A percentile compares a stretch with the other conserved stretches of the same genome.
These are phyloP conservation scores for Euphonia xanthogaster DNA, from an alignment of 2,797 vertebrate species.

Conservation along the genomic window DNA sequence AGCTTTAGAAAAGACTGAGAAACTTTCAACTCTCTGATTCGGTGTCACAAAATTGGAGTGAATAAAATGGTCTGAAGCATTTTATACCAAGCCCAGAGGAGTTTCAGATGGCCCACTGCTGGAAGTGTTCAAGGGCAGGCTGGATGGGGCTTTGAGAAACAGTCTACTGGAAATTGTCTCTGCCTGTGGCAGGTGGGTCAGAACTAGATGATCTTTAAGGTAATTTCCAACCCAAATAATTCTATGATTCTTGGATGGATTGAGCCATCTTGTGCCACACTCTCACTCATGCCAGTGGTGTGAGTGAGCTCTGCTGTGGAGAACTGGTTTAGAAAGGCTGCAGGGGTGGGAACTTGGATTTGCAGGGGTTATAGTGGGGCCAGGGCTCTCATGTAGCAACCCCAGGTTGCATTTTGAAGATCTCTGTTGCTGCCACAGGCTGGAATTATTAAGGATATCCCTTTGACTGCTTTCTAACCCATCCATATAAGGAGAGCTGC, in stretches of 20 bases:
- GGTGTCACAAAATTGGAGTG: neutral
- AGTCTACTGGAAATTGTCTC: neutral
- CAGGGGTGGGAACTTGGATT: neutral
- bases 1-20: neutral
- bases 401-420: neutral
- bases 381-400: neutral
- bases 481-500: neutral
- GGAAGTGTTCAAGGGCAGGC: neutral
- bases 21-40: neutral
- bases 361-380: rapidly evolving
- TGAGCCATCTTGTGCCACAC: neutral
- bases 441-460: neutral
- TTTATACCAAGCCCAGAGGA: neutral
- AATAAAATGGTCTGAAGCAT: neutral
- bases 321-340: neutral
- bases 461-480: neutral
- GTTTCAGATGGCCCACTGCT: neutral
- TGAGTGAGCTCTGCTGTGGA: neutral
- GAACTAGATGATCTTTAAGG: neutral
- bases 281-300: rapidly evolving
- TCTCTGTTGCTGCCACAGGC: neutral
- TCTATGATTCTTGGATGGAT: neutral
- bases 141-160: neutral
- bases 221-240: neutral
- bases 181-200: neutral